These are phyloP conservation scores for Argyresthia albistria DNA, from an alignment of 2,888 invertebrate genomes.

Conservation along the genomic window DNA sequence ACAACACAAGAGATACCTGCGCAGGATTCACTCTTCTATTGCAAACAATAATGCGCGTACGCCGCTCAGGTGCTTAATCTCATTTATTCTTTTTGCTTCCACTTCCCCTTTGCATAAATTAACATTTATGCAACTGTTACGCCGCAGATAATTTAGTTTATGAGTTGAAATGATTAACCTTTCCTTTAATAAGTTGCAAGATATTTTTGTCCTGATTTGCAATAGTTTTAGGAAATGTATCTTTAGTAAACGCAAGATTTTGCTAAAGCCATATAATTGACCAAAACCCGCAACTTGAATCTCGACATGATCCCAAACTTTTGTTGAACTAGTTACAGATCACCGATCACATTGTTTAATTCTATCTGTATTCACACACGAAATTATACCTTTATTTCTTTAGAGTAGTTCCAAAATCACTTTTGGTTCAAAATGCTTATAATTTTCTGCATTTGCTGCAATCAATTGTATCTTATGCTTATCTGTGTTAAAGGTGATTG, in stretches of 20 bases:
- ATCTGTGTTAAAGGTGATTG: conserved; percentile 19
- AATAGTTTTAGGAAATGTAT: neutral
- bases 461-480: neutral
- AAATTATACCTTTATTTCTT: conserved; percentile 27
- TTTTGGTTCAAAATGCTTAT: conserved; percentile 15
- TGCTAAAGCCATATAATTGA: no score
- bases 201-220: neutral
- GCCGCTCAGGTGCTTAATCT: conserved; percentile 64
- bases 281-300: no score
- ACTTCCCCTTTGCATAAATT: conserved; percentile 71
- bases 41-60: conserved; percentile 42
- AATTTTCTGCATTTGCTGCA: conserved; percentile 1
- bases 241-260: no score
- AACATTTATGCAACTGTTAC: conserved; percentile 43
- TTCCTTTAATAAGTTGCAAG: neutral
- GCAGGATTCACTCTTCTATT: conserved; percentile 25
- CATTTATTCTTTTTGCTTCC: conserved; percentile 56
- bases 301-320: neutral
- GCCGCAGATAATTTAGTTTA: conserved; percentile 12
- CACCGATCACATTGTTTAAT: conserved; percentile 57
- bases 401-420: conserved; percentile 32
- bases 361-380: conserved; percentile 30
- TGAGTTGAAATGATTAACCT: neutral
- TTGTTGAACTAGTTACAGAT: conserved; percentile 53
- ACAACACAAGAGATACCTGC: conserved; percentile 38